Base-by-base conservation (phyloP, 2,797 vertebrate genomes). In the Rhinoraja longicauda region DNA sequence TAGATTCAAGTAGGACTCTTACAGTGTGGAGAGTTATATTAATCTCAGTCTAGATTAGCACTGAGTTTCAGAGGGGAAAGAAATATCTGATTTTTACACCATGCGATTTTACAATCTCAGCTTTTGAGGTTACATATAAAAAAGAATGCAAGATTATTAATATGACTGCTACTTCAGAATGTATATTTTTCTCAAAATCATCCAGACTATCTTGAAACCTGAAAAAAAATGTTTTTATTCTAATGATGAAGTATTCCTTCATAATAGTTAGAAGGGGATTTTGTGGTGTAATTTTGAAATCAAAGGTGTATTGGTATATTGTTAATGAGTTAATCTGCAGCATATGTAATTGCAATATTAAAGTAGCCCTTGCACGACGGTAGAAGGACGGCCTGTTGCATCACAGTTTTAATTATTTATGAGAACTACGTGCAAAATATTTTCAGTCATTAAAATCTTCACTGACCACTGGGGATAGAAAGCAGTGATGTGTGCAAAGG, bases 371-470 rank as follows among this genome's bases (percentile, higher is more conserved):
- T 90, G 15, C n/a, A 67, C 67, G 13, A 19, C 32, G 19, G n/a
- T 62, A 36, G 86, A 67, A 59, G 9, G 10, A 67, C 90, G 88
- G n/a, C n/a, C 7, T 70, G 62, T 29, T 36, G 1, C 32, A 64
- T 90, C 32, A 19, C n/a, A 29, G 39, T 70, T 90, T 64, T 62
- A 1, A 36, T 64, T 67, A 88, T 32, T 67, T 29, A 64, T 62
- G 64, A 3, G 67, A 88, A 3, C 26, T 82, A 53, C 9, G 45
- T 3, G 79, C 21, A 59, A 57, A 29, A 57, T 82, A 24, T 12
- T 82, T 84, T 84, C 81, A 59, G 81, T 84, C 26, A n/a, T 84
- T 84, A 84, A 84, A 82, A 53, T 57, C 19, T 24, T 82, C 79
- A 57, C 45, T 57, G 79, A 82, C 79, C 39, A 39, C 81, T 8